phyloP scores from a whole-genome alignment of 1,140 invertebrate species.

The Lepidurus arcticus region DNA sequence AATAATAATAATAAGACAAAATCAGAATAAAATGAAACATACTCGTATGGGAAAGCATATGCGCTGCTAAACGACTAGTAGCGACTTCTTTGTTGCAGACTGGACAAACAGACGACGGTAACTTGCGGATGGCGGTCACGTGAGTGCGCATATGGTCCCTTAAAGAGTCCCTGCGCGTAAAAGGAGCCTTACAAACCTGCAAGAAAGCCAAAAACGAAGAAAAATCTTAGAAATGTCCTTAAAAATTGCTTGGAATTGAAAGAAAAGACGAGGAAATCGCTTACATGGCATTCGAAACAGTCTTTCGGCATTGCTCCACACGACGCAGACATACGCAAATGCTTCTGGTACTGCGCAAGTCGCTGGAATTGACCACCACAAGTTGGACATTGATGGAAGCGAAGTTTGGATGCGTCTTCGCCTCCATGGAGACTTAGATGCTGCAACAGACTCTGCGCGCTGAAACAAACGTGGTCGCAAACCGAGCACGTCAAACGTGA shows the following conservation, averaged over 20 bases:
- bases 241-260: not conserved
- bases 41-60: conserved; percentile 15
- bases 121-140: not conserved
- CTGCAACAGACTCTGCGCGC: conserved; percentile 2
- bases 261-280: not conserved
- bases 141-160: conserved; percentile 6
- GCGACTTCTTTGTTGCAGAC: conserved; percentile 14
- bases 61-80: not conserved
- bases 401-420: not conserved
- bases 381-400: not conserved
- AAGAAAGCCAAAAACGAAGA: not conserved
- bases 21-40: not conserved
- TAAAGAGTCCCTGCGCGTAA: not conserved
- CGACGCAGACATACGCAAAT: not conserved
- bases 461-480: not conserved
- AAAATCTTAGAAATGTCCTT: not conserved
- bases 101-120: not conserved
- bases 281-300: not conserved
- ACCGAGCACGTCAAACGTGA: not conserved
- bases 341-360: not conserved
- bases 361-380: not conserved
- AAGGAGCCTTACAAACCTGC: not conserved
- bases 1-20: no score
- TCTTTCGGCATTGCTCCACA: not conserved
- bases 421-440: not conserved